Evolutionary conservation across 1,140 invertebrate species (phyloP).

Genomic region (Sarcophaga bullata): DNA sequence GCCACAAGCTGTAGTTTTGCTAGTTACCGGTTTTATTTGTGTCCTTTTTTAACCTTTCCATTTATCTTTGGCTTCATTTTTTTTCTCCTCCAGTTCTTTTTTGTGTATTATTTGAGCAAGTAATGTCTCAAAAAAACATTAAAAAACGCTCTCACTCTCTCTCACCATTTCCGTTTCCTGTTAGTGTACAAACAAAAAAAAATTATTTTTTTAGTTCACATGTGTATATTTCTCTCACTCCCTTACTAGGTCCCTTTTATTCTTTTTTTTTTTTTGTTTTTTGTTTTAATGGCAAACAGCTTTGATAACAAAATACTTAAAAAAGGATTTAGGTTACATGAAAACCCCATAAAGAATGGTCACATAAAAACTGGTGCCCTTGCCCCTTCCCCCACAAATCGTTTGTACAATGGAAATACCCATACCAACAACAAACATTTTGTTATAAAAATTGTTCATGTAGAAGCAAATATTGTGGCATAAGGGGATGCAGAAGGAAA

Average conservation of each 20-base stretch:
- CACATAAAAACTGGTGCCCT: neutral
- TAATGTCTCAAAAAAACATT: no score
- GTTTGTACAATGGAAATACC: neutral
- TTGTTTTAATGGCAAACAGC: constrained; percentile 38
- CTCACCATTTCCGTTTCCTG: constrained; percentile 17
- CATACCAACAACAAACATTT: neutral
- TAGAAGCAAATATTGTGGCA: neutral
- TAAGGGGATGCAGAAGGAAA: neutral
- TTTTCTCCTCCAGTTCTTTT: neutral
- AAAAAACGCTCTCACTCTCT: neutral
- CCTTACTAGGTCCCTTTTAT: neutral
- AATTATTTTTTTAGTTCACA: neutral
- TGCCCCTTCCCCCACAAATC: neutral
- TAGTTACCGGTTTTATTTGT: constrained; percentile 6
- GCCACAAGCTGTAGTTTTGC: neutral
- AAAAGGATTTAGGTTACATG: constrained; percentile 39
- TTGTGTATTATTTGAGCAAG: neutral
- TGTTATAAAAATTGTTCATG: neutral
- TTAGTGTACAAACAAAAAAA: neutral
- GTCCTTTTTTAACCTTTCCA: constrained; percentile 4
- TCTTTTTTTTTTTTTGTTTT: constrained; percentile 31
- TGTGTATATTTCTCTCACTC: neutral
- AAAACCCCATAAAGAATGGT: constrained; percentile 28
- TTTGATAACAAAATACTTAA: constrained; percentile 41
- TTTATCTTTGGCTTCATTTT: constrained; percentile 11